phyloP scores from a whole-genome alignment of 2,113 vertebrate species.

The Scomber colias region DNA sequence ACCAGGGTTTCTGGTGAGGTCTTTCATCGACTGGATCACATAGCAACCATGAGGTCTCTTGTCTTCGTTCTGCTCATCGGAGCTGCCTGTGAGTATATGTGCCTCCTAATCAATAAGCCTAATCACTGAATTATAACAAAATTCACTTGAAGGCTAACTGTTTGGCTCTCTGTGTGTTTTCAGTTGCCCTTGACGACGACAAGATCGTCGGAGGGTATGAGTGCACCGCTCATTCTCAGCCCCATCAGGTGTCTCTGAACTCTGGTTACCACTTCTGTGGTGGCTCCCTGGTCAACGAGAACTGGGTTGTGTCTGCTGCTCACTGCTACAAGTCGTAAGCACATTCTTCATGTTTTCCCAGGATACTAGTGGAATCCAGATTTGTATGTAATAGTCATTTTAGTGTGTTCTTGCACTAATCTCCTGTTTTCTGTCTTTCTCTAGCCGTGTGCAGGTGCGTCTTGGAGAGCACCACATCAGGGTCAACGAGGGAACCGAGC shows the following conservation, averaged over 20 bases:
- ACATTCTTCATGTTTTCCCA: background rate
- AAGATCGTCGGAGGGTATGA: constrained; percentile 81
- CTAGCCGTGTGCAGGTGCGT: constrained; percentile 71
- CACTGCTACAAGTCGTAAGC: constrained; percentile 78
- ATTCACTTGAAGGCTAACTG: background rate
- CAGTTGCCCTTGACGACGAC: constrained; percentile 72
- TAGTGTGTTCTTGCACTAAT: too few species aligned
- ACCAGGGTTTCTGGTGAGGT: constrained; percentile 13
- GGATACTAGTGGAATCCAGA: too few species aligned
- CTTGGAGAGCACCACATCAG: constrained; percentile 82
- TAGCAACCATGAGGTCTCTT: constrained; percentile 80
- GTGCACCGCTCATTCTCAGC: constrained; percentile 73
- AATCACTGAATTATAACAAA: background rate
- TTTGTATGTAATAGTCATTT: too few species aligned
- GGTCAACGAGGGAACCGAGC: constrained; percentile 66
- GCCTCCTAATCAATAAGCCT: too few species aligned
- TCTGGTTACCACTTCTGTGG: constrained; percentile 79
- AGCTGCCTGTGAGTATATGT: constrained; percentile 74
- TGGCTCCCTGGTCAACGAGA: constrained; percentile 73
- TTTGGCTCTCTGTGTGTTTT: background rate
- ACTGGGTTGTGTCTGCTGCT: constrained; percentile 80
- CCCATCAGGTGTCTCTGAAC: constrained; percentile 80
- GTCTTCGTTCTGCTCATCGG: constrained; percentile 80
- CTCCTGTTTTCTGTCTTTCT: background rate
- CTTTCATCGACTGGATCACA: constrained; percentile 53